These are phyloP conservation scores for Heteractis magnifica DNA, from an alignment of 92 coral and sea anemone genomes.

Conservation along the genomic window DNA sequence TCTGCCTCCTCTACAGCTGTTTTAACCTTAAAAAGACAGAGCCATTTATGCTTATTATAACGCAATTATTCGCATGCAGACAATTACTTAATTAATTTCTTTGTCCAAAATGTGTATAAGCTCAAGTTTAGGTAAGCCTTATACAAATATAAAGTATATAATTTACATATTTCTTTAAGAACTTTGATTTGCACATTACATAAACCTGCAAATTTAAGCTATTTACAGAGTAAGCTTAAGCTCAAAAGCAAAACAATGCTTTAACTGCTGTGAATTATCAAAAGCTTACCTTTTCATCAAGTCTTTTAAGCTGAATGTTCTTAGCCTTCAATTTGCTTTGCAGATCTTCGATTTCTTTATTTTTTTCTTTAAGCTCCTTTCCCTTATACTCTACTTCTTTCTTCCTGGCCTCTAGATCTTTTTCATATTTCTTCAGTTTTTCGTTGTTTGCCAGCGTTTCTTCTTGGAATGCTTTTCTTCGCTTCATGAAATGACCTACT, in stretches of 20 bases:
- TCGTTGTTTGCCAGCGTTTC: neutral
- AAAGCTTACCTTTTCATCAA: neutral
- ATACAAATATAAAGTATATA: too few relatives aligned
- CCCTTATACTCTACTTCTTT: too few relatives aligned
- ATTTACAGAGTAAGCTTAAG: neutral
- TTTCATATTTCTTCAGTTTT: too few relatives aligned
- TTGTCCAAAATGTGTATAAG: too few relatives aligned
- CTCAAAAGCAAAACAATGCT: neutral
- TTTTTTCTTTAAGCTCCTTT: neutral
- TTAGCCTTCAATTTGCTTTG: neutral
- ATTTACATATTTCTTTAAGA: too few relatives aligned
- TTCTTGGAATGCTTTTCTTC: neutral
- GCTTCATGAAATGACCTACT: neutral
- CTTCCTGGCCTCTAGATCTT: too few relatives aligned
- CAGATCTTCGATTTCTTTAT: neutral
- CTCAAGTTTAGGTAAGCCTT: too few relatives aligned
- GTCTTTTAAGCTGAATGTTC: neutral
- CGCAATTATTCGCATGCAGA: too few relatives aligned
- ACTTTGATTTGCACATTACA: too few relatives aligned
- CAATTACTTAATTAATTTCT: too few relatives aligned
- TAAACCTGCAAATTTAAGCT: too few relatives aligned
- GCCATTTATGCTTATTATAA: too few relatives aligned
- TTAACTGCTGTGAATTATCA: neutral
- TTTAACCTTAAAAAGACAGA: neutral
- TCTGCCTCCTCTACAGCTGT: neutral